These are phyloP conservation scores for Periophthalmus modestus DNA, from an alignment of 2,113 vertebrate species.

Conservation along the genomic window DNA sequence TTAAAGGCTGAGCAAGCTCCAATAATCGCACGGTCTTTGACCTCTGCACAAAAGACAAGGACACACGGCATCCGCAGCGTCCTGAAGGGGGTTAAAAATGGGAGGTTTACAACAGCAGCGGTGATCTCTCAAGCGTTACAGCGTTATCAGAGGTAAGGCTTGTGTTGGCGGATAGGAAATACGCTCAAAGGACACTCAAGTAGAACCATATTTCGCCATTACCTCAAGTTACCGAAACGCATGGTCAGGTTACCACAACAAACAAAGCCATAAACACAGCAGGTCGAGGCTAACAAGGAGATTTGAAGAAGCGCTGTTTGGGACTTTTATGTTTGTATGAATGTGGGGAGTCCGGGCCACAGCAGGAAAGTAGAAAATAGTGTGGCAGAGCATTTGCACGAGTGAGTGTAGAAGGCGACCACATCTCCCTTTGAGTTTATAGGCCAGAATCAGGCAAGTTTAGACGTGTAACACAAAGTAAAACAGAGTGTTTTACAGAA, in stretches of 20 bases:
- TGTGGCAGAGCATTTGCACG: no score
- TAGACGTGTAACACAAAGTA: no score
- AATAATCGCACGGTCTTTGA: conserved; percentile 69
- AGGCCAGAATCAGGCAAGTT: no score
- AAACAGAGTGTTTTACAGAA: no score
- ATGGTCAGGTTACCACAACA: conserved; percentile 8
- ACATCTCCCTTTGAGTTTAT: no score
- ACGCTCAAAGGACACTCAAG: conserved; percentile 10
- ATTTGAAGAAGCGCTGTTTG: no score
- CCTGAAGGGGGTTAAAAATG: conserved; percentile 44
- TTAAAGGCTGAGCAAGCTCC: conserved; percentile 70
- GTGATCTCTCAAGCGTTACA: conserved; percentile 40
- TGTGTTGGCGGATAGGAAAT: neutral
- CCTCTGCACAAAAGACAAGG: conserved; percentile 54
- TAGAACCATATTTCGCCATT: conserved; percentile 43
- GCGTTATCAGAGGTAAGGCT: conserved; percentile 7
- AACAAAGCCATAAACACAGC: neutral
- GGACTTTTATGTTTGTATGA: no score
- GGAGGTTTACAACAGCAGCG: conserved; percentile 40
- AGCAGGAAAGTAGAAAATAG: no score
- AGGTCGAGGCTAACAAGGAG: neutral
- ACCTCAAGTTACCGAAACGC: conserved; percentile 42
- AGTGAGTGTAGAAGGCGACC: no score
- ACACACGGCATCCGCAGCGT: conserved; percentile 21
- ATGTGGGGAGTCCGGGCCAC: no score